phyloP scores from a whole-genome alignment of 64 coral and sea anemone genomes.

The Porites australiensis region DNA sequence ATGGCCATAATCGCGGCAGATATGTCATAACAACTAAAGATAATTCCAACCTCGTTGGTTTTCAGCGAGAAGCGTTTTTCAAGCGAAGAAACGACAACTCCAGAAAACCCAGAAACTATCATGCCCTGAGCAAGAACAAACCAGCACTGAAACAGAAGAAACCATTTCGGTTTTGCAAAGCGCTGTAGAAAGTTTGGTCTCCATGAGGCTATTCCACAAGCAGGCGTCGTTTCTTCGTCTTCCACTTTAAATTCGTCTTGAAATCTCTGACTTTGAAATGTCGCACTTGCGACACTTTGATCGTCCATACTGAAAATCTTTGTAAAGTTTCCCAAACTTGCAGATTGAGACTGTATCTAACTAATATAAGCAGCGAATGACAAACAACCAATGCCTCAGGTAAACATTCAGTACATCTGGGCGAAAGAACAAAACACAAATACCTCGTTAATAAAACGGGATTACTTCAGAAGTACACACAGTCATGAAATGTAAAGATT shows the following conservation, averaged over 20 bases:
- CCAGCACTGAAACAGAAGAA: slow-evolving; percentile 89
- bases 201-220: slow-evolving; percentile 57
- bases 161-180: slow-evolving; percentile 82
- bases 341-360: too few relatives aligned
- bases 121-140: slow-evolving; percentile 90
- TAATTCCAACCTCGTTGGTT: slow-evolving; percentile 75
- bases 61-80: slow-evolving; percentile 92
- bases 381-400: background rate
- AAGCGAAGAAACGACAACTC: slow-evolving; percentile 93
- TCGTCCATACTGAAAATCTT: background rate
- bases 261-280: background rate
- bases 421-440: background rate
- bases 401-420: slow-evolving; percentile 14
- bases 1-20: slow-evolving; percentile 83
- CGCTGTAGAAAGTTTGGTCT: slow-evolving; percentile 69
- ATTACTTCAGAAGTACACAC: background rate
- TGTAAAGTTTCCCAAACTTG: background rate
- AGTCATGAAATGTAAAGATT: background rate
- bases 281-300: background rate
- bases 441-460: background rate
- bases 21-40: slow-evolving; percentile 85
- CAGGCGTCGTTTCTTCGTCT: background rate
- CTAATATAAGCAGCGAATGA: too few relatives aligned
- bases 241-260: background rate
- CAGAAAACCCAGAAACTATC: slow-evolving; percentile 87